Base-by-base conservation (phyloP, 1,140 invertebrate genomes). In the Brachionus plicatilis region DNA sequence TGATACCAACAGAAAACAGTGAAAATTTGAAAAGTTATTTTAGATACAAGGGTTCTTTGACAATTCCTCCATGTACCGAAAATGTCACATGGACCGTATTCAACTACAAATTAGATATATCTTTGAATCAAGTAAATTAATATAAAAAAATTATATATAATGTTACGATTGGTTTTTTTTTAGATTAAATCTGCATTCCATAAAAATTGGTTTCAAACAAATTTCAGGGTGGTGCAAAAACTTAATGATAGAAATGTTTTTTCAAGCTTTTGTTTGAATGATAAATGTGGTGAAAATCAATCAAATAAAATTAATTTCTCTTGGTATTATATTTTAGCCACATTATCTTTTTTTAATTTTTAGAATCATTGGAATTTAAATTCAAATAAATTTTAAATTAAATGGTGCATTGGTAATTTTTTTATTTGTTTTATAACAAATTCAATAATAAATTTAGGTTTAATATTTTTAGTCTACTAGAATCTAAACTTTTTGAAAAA, bases 1-100 rank as follows among this genome's bases (percentile, higher is more conserved):
- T 80, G 24, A 7, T 72, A 24, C 45, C 56, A 37, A 33, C 29
- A n/a, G 17, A 17, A 4, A 27, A 72, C 0, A 24, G 1, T 14
- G 14, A 14, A 8, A 53, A 53, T 27, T 20, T 80, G 17, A 53
- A 53, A 0, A 50, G 56, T 14, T 89, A 89, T 84, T 94, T 93
- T 86, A 87, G 93, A 1, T 97, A 96, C 88, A 91, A 92, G 56
- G 95, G 95, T 0, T 96, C 95, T 1, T 88, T 96, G 45, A 96
- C 95, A 0, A 96, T 95, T 3, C 95, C 95, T 2, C 94, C 94
- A 0, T 96, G 95, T 86, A 92, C 5, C n/a, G 95, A 96, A 91
- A 92, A 93, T 4, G 95, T 96, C 4, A 93, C 92, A 1, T 97
- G 95, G 95, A 93, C 95, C 37, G 93, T 96, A 87, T 94, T 95